Conservation (phyloP, 2,113 vertebrate genomes). For the Seriola dumerili region DNA sequence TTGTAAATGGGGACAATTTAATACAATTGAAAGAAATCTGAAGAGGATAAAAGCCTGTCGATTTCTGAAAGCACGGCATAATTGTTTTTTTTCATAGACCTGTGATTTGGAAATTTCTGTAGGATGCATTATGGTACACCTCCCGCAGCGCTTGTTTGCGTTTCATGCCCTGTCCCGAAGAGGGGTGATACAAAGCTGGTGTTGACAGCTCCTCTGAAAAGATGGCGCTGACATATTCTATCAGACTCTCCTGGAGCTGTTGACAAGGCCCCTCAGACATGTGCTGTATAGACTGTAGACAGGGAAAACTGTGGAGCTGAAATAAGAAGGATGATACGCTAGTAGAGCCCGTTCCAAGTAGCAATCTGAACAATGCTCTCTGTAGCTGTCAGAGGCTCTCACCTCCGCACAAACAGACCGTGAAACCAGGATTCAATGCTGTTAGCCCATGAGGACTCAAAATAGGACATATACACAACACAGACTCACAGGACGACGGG, state of each 20-base stretch:
- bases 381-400: slow-evolving; percentile 51
- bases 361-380: slow-evolving; percentile 54
- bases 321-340: slow-evolving; percentile 47
- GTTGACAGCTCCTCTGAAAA: slow-evolving; percentile 77
- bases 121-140: slow-evolving; percentile 15
- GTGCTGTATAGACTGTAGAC: slow-evolving; percentile 53
- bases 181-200: slow-evolving; percentile 73
- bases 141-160: slow-evolving; percentile 76
- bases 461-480: slow-evolving; percentile 34
- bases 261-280: slow-evolving; percentile 74
- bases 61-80: slow-evolving; percentile 28
- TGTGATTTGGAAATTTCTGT: slow-evolving; percentile 55
- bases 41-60: slow-evolving; percentile 3
- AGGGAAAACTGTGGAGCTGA: slow-evolving; percentile 37
- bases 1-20: slow-evolving; percentile 32
- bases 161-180: slow-evolving; percentile 65
- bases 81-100: slow-evolving; percentile 43
- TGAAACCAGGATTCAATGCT: slow-evolving; percentile 33
- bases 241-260: slow-evolving; percentile 73
- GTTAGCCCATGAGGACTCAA: slow-evolving; percentile 32
- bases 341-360: slow-evolving; percentile 31
- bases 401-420: slow-evolving; percentile 28
- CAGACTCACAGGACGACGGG: slow-evolving; percentile 20
- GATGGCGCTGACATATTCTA: slow-evolving; percentile 77
- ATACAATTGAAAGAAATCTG: slow-evolving; percentile 21